These are phyloP conservation scores for Paramuricea clavata DNA, from an alignment of 92 coral and sea anemone species.

Conservation along the genomic window DNA sequence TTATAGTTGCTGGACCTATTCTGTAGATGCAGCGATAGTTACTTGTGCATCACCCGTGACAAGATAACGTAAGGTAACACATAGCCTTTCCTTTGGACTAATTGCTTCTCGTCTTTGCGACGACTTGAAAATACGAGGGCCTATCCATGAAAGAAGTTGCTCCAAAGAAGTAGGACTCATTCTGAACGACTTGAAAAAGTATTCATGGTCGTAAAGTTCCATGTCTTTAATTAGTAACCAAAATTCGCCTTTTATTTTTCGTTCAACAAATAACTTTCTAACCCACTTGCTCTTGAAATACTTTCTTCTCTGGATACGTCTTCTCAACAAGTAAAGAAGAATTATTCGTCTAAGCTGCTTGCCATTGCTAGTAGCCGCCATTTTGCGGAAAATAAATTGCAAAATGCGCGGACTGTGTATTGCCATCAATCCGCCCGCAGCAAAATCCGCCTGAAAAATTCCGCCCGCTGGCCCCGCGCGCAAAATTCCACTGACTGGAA, in stretches of 20 bases:
- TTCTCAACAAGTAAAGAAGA: too few relatives aligned
- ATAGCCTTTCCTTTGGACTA: constrained; percentile 27
- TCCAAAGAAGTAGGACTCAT: not conserved
- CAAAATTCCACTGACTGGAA: constrained; percentile 26
- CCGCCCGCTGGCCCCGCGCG: not conserved
- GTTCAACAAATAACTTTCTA: not conserved
- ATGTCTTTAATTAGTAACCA: not conserved
- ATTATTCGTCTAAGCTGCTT: too few relatives aligned
- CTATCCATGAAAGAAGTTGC: constrained; percentile 16
- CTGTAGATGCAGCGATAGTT: constrained; percentile 33
- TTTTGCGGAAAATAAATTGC: not conserved
- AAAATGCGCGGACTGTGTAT: not conserved
- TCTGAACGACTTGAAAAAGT: not conserved
- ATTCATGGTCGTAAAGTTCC: not conserved
- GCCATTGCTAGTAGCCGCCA: not conserved
- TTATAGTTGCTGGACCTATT: constrained; percentile 22
- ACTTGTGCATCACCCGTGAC: constrained; percentile 42
- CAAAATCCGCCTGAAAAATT: constrained; percentile 16
- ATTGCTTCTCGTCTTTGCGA: constrained; percentile 21
- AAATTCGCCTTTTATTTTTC: not conserved
- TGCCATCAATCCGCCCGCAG: not conserved
- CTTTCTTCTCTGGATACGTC: too few relatives aligned
- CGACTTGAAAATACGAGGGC: not conserved
- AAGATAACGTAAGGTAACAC: constrained; percentile 19
- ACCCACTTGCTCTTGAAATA: not conserved